Conservation (phyloP, 2,113 vertebrate species). For the Bostrychus sinensis region DNA sequence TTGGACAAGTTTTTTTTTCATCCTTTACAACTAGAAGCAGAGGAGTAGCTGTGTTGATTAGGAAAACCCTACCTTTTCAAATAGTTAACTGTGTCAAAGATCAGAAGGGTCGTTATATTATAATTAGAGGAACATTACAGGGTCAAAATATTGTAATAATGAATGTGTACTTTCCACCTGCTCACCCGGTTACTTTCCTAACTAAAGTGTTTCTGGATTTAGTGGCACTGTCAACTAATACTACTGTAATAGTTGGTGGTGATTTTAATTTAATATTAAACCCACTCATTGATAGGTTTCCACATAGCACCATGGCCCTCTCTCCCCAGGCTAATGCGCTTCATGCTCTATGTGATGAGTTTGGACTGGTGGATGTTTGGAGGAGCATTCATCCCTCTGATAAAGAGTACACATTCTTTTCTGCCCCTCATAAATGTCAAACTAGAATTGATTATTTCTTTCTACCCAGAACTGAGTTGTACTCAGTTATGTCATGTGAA, state of each 20-base stretch:
- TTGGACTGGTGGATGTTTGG: neutral
- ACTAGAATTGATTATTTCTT: conserved; percentile 10
- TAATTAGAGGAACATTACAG: conserved; percentile 8
- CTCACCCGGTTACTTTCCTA: neutral
- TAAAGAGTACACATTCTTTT: conserved; percentile 8
- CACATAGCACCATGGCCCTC: neutral
- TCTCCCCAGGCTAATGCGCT: conserved; percentile 1
- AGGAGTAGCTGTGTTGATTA: neutral
- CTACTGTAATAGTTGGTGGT: too few relatives aligned
- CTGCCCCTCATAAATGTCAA: neutral
- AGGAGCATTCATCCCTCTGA: neutral
- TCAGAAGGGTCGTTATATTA: conserved; percentile 1
- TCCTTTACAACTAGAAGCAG: conserved; percentile 19
- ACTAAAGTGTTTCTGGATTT: conserved; percentile 3
- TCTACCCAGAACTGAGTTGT: neutral
- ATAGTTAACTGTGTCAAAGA: conserved; percentile 7
- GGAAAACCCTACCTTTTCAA: neutral
- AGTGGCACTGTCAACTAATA: neutral
- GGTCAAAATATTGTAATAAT: conserved; percentile 1
- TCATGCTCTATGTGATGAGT: neutral
- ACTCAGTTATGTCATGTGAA: neutral
- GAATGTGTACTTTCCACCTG: conserved; percentile 6
- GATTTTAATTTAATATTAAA: conserved; percentile 3
- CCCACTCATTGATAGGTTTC: neutral
- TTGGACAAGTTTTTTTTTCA: conserved; percentile 7